A percentile compares a stretch with the other conserved stretches of the same genome.
phyloP scores from a whole-genome alignment of 1,140 invertebrate species.

The Aphelinus certus region DNA sequence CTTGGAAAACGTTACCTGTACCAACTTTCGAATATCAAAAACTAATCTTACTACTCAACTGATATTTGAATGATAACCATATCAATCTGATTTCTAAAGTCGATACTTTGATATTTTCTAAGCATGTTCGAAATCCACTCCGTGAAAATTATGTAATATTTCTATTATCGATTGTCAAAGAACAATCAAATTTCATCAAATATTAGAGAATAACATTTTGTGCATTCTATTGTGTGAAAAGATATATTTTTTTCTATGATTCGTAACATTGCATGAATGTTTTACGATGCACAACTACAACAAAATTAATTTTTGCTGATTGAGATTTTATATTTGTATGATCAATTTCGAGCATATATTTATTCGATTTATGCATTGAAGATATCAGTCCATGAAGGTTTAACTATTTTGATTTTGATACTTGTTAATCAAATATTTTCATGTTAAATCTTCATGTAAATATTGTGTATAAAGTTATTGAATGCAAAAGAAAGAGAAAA shows the following conservation, averaged over 20 bases:
- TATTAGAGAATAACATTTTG: too few species aligned
- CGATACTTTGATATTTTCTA: too few species aligned
- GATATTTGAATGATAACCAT: too few species aligned
- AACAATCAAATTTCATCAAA: too few species aligned
- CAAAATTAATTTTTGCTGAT: constrained; percentile 4
- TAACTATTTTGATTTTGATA: not conserved
- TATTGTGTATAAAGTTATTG: constrained; percentile 12
- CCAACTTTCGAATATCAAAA: too few species aligned
- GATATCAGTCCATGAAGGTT: not conserved
- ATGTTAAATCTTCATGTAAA: constrained; percentile 16
- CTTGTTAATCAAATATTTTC: constrained; percentile 29
- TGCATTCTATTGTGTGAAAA: too few species aligned
- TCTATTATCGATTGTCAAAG: too few species aligned
- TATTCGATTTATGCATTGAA: not conserved
- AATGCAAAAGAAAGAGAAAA: constrained; percentile 12
- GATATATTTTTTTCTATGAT: not conserved
- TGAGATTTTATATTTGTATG: constrained; percentile 10
- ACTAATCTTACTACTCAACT: too few species aligned
- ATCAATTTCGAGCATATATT: not conserved
- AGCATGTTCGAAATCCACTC: too few species aligned
- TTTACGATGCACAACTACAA: not conserved
- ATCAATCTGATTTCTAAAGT: too few species aligned
- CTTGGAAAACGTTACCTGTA: not conserved
- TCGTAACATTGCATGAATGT: constrained; percentile 8
- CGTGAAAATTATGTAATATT: too few species aligned